Base-by-base conservation (phyloP, 2,113 vertebrate genomes). In the Octodon degus region DNA sequence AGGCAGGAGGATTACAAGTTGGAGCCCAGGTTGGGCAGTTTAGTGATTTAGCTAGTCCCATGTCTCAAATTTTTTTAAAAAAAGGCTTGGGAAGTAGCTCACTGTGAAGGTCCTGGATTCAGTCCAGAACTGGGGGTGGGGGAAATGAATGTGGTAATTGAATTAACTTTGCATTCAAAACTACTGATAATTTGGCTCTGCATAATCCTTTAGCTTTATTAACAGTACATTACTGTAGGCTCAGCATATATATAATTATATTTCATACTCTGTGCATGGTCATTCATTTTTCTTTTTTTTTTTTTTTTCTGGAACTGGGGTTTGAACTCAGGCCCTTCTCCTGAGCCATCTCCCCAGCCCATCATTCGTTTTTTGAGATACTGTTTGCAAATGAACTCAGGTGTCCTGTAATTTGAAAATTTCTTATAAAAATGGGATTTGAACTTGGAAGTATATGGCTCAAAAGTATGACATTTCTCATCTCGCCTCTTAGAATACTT, bases 341-440 rank as follows among this genome's bases (percentile, higher is more conserved):
- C 43, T 43, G 43, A 43, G 43, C 43, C 43, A 43, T 43, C 43
- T 43, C 43, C 6, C 43, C 43, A 43, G 43, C 43, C 43, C 43
- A 43, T 43, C 43, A 43, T 43, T 43, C 43, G 6, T 43, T 43
- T 43, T 43, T 19, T 87, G 34, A 87, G 60, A 90, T 68, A 83
- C 0, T 86, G 10, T 74, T 84, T 93, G 83, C 37, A 95, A 87
- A 89, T 60, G 32, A 96, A 96, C 88, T 53, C 72, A 95, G 70
- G 63, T 86, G 14, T 95, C 17, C 10, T 22, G 90, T 43, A 88
- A 93, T 20, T 86, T 67, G 60, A 53, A 86, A 85, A 62, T 12
- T 83, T 32, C 88, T 90, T 76, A 50, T 16, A 50, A 5, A n/a
- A 77, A 50, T 93, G 24, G 2, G 24, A 89, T 90, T 93, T 85